Evolutionary conservation across 2,113 vertebrate genomes (phyloP), one percentile per base, ranked within the genome.

Genomic region (Ardeotis arabs): DNA sequence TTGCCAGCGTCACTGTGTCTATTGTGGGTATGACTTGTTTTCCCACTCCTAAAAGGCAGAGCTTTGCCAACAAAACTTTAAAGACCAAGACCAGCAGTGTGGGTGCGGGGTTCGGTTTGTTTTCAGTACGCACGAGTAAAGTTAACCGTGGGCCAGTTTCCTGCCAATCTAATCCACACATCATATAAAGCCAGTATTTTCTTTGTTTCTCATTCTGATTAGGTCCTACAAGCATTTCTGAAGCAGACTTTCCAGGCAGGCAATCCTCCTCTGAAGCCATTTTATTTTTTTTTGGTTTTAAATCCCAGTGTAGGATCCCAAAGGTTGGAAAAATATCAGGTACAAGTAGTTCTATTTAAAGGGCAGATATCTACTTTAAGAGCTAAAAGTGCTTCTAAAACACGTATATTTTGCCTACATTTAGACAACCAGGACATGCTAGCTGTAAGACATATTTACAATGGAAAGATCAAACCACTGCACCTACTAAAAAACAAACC

Each of bases 51-150:
- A 89, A 82, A 95, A 94, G 63, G 45, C 86, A 94, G 84, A 89
- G 81, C 35, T 91, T 94, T 91, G 94, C 94, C 96, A 97, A 91
- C 52, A 89, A 85, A 95, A 93, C 95, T 93, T 96, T 95, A 87
- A 96, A 93, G 91, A 66, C 77, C 27, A 52, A 92, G 31, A 89
- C 64, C 89, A 97, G 53, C 53, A 78, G 24, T 1, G 62, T 79
- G 89, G 91, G 89, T 90, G 90, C 89, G 66, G 80, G 86, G 73
- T 28, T 94, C 0, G 0, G 35, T 81, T 79, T 92, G 85, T 84
- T 96, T 96, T 90, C 76, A 78, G 80, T 52, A 92, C 28, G 58
- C 73, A 47, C 0, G 11, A 81, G 60, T 28, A 16, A 90, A 90
- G 84, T 31, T 95, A 94, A 73, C 66, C 58, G 31, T 12, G 53